Base-by-base conservation (phyloP, 2,888 invertebrate genomes). In the Melinaea marsaeus region DNA sequence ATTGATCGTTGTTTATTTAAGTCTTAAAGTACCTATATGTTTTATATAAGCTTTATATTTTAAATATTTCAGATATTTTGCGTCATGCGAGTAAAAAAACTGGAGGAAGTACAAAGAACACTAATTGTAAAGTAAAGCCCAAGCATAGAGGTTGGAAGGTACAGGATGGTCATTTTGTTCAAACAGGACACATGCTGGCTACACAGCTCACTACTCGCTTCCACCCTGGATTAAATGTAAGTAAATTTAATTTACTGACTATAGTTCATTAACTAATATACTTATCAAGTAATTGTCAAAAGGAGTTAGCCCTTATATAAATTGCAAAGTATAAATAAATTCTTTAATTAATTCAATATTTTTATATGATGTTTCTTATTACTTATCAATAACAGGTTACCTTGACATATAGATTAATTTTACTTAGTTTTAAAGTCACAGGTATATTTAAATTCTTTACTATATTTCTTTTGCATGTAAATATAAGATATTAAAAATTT, bases 131-230 rank as follows among this genome's bases (percentile, higher is more conserved):
- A 77, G 87, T 92, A 0, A 93, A 92, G 74, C 94, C 96, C 0
- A 96, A 96, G 78, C 95, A 94, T 74, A 92, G 96, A 77, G 95
- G 95, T 0, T 94, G 94, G 93, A 94, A 93, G 74, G 93, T 93
- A n/a, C 94, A 94, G 73, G 95, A 96, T 75, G 95, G 95, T 0
- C 84, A 91, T 71, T 76, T 72, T 65, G 96, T 96, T 3, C 85
- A 93, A 57, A 81, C 91, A 9, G 95, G 95, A 48, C 93, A 93
- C 58, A 92, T 95, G 72, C 76, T 96, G 64, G 96, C 89, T 0
- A 93, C 93, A 0, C 96, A 96, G 80, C 84, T 92, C 59, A 93
- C 84, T 3, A 85, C 94, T 0, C 90, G 96, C 61, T 96, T 95
- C 79, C 96, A 96, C 84, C 96, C 96, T 83, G 90, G 81, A 35